A percentile compares a stretch with the other conserved stretches of the same genome.
Conservation (phyloP, 2,797 vertebrate species). For the Danio jaintianensis region DNA sequence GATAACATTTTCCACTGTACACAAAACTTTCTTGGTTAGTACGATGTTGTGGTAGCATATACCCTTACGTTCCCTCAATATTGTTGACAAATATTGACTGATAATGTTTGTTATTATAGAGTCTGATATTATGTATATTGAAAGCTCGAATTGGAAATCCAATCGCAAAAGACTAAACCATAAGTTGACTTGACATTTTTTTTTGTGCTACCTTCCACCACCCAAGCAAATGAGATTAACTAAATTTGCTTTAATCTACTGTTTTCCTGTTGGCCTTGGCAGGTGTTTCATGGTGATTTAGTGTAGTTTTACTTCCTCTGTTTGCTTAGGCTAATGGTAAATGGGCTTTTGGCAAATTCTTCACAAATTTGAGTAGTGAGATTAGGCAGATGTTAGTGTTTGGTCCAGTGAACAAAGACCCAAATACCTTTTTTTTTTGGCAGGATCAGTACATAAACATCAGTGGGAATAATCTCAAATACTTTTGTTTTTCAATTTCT, state of each 20-base stretch:
- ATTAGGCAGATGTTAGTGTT: slow-evolving; percentile 41
- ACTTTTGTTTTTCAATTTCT: too few relatives aligned
- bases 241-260: slow-evolving; percentile 13
- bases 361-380: slow-evolving; percentile 41
- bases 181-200: background rate
- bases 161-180: background rate
- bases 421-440: background rate
- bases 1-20: too few relatives aligned
- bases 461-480: slow-evolving; percentile 26
- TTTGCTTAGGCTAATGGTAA: slow-evolving; percentile 41
- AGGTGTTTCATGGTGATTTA: slow-evolving; percentile 51
- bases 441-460: slow-evolving; percentile 27
- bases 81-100: background rate
- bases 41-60: too few relatives aligned
- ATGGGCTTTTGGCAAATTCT: slow-evolving; percentile 43
- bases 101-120: background rate
- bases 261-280: slow-evolving; percentile 29
- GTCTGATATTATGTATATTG: too few relatives aligned
- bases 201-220: background rate
- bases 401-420: slow-evolving; percentile 23
- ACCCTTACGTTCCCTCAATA: too few relatives aligned
- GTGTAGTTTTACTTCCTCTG: slow-evolving; percentile 39
- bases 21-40: too few relatives aligned
- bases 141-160: background rate
- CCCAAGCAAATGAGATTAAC: slow-evolving; percentile 9